phyloP scores from a whole-genome alignment of 2,888 invertebrate genomes.

The Escarpia spicata region DNA sequence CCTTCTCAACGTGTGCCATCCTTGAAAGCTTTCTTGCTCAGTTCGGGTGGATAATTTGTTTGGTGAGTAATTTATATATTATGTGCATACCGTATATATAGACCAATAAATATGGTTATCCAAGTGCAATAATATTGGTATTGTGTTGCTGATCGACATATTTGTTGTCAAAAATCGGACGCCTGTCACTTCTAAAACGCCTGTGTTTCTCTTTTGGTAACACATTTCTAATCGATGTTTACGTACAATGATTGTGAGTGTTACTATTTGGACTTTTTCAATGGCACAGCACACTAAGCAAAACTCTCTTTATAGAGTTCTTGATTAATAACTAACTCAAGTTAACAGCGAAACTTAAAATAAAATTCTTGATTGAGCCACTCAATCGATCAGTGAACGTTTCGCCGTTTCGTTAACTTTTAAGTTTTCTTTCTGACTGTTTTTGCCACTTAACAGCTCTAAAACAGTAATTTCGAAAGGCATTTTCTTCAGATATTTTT shows the following conservation, averaged over 20 bases:
- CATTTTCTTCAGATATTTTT: background rate
- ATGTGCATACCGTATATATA: background rate
- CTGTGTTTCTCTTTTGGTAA: background rate
- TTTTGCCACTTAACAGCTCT: background rate
- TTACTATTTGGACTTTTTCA: background rate
- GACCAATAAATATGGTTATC: background rate
- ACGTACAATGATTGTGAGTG: background rate
- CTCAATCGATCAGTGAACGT: background rate
- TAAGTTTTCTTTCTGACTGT: background rate
- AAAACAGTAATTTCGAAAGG: background rate
- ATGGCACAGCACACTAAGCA: slow-evolving; percentile 1
- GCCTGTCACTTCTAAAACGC: background rate
- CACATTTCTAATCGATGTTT: background rate
- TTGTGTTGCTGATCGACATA: background rate
- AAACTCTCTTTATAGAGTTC: background rate
- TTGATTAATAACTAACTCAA: background rate
- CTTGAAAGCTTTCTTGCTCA: background rate
- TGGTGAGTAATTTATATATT: background rate
- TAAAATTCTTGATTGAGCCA: background rate
- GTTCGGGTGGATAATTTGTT: background rate
- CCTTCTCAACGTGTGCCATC: background rate
- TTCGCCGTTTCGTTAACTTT: background rate
- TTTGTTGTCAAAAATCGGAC: background rate
- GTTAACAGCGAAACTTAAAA: background rate
- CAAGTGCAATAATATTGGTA: background rate